Conservation (phyloP, 1,140 invertebrate genomes). For the Zaprionus ornatus region DNA sequence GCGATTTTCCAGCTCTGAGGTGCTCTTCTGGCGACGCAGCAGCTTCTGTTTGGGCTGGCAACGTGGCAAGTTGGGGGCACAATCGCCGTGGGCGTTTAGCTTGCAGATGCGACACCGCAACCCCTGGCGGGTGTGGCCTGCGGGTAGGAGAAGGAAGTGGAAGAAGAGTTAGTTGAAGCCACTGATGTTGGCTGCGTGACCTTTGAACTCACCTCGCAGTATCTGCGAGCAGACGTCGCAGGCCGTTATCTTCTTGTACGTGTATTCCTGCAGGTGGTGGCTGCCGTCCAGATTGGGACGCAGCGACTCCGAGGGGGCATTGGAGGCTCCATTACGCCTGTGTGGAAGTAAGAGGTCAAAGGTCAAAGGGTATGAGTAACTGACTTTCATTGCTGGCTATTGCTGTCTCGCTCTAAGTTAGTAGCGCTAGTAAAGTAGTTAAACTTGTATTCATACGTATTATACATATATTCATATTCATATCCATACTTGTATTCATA, state of each 20-base stretch:
- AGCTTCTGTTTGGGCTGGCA: slow-evolving; percentile 93
- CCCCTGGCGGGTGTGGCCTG: slow-evolving; percentile 96
- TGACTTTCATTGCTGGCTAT: neutral
- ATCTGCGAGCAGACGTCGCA: slow-evolving; percentile 97
- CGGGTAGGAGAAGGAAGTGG: neutral
- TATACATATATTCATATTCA: neutral
- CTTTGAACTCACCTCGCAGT: slow-evolving; percentile 88
- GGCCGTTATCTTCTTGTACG: slow-evolving; percentile 97
- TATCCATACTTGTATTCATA: neutral
- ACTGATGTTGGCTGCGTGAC: neutral
- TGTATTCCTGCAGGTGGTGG: slow-evolving; percentile 96
- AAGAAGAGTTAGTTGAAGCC: slow-evolving; percentile 10
- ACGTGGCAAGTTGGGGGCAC: slow-evolving; percentile 90
- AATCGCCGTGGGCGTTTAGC: slow-evolving; percentile 95
- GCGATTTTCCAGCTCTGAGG: slow-evolving; percentile 89
- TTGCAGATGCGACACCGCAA: slow-evolving; percentile 95
- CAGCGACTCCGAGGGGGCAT: slow-evolving; percentile 77
- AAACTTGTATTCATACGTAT: neutral
- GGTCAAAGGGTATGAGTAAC: neutral
- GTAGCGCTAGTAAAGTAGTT: neutral
- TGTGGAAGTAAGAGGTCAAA: slow-evolving; percentile 49
- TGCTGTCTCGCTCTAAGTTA: neutral
- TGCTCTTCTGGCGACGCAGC: slow-evolving; percentile 93
- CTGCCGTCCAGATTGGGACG: slow-evolving; percentile 87
- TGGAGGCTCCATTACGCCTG: slow-evolving; percentile 90